Percentiles rank a stretch among this genome's conserved stretches.
Conservation (phyloP, 2,113 vertebrate species). For the pig (Sus scrofa) region T2T-Sscrofa CM000813.6:77011001-77011500, state of each 20-base stretch:
- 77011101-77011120: neutral
- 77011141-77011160: neutral
- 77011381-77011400: neutral
- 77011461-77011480: too few relatives aligned
- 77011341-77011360: neutral
- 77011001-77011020: neutral
- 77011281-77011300: neutral
- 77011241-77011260: neutral
- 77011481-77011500: too few relatives aligned
- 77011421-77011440: too few relatives aligned
- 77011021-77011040: neutral
- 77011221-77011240: neutral
- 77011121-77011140: neutral
- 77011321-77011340: neutral
- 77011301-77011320: neutral
- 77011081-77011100: neutral
- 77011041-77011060: neutral
- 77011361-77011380: neutral
- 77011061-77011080: neutral
- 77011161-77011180: neutral
- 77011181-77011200: neutral
- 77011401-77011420: neutral
- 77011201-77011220: neutral
- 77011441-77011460: too few relatives aligned
- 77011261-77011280: neutral